Conservation (phyloP, 2,888 invertebrate species). For the Malacosoma neustria region DNA sequence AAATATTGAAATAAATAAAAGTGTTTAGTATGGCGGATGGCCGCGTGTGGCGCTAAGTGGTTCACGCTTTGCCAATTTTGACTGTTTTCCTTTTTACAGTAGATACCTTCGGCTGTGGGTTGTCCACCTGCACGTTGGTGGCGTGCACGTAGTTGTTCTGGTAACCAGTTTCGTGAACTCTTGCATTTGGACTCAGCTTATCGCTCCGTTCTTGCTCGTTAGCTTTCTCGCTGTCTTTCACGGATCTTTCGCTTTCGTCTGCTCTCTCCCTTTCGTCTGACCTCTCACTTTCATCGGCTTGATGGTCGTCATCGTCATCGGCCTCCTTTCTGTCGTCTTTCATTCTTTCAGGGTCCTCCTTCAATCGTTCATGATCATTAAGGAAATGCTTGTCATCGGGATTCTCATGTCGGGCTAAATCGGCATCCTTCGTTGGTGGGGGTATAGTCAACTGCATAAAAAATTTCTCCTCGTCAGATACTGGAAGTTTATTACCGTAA, state of each 20-base stretch:
- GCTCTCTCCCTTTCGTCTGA: conserved; percentile 20
- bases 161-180: conserved; percentile 44
- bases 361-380: conserved; percentile 45
- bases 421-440: conserved; percentile 46
- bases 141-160: conserved; percentile 48
- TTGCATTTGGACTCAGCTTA: conserved; percentile 44
- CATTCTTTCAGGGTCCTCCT: conserved; percentile 34
- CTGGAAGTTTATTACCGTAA: conserved; percentile 43
- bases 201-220: conserved; percentile 26
- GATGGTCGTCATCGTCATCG: conserved; percentile 17
- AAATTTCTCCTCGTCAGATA: conserved; percentile 51
- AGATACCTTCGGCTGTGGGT: conserved; percentile 23
- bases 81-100: conserved; percentile 18
- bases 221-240: conserved; percentile 25
- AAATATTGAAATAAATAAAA: conserved; percentile 18
- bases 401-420: conserved; percentile 40
- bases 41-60: conserved; percentile 16
- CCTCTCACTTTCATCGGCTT: conserved; percentile 15
- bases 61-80: conserved; percentile 19
- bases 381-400: conserved; percentile 32
- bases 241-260: conserved; percentile 24
- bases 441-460: conserved; percentile 42
- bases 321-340: conserved; percentile 14
- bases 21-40: conserved; percentile 45
- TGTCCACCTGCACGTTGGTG: conserved; percentile 45